Percentiles rank a stretch among this genome's conserved stretches.
phyloP scores from a whole-genome alignment of 2,797 vertebrate genomes.

The Hydrophis major region DNA sequence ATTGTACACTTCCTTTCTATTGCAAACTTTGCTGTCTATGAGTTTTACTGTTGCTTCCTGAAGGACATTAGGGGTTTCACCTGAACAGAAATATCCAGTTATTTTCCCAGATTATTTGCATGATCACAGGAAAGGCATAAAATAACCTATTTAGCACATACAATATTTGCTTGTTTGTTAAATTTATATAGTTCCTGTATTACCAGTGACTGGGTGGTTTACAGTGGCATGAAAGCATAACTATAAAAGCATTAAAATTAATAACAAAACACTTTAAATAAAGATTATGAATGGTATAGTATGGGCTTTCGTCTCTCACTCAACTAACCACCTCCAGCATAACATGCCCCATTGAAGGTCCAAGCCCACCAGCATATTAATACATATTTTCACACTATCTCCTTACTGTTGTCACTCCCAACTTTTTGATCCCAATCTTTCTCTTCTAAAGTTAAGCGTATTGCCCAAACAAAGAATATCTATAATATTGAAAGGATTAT shows the following conservation, averaged over 20 bases:
- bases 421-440: background rate
- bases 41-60: slow-evolving; percentile 72
- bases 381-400: background rate
- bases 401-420: background rate
- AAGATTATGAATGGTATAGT: background rate
- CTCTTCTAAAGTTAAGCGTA: background rate
- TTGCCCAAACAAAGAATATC: background rate
- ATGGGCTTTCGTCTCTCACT: background rate
- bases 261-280: background rate
- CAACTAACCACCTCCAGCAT: background rate
- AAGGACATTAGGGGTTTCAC: slow-evolving; percentile 69
- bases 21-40: slow-evolving; percentile 70
- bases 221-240: background rate
- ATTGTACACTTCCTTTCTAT: slow-evolving; percentile 64
- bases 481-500: background rate
- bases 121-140: background rate
- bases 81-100: slow-evolving; percentile 48
- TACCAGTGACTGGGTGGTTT: background rate
- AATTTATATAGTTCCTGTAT: background rate
- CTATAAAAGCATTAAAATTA: background rate
- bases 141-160: background rate
- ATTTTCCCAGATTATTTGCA: slow-evolving; percentile 8
- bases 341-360: background rate
- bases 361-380: background rate
- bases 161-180: background rate